Evolutionary conservation across 2,888 invertebrate species (phyloP).

Genomic region (Andrena praecox): DNA sequence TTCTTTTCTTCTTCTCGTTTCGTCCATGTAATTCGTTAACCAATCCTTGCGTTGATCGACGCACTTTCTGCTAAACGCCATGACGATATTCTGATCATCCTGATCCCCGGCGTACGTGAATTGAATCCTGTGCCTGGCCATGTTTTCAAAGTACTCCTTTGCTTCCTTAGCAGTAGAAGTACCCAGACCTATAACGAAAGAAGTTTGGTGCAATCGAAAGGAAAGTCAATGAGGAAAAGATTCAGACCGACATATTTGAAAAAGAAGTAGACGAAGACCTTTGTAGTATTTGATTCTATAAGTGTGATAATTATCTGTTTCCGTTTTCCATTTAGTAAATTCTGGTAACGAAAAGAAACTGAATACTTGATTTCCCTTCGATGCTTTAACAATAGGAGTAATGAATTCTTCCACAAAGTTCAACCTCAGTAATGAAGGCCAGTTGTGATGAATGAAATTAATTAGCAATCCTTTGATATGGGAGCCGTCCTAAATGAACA

Average conservation of each 20-base stretch:
- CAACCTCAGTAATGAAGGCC: conserved; percentile 96
- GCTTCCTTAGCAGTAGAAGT: conserved; percentile 99
- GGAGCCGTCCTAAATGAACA: conserved; percentile 91
- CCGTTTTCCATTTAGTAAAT: conserved; percentile 98
- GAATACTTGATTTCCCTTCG: conserved; percentile 92
- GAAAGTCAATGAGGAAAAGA: background rate
- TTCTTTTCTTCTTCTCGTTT: conserved; percentile 93
- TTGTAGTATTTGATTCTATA: conserved; percentile 99
- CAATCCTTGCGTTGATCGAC: conserved; percentile 98
- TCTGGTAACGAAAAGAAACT: conserved; percentile 99
- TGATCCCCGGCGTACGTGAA: conserved; percentile 94
- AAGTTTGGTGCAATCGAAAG: background rate
- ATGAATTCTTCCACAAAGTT: conserved; percentile 99
- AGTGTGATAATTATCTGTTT: conserved; percentile 95
- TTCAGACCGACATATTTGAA: background rate
- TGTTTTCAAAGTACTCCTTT: conserved; percentile 99
- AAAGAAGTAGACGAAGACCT: conserved; percentile 87
- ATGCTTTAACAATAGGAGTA: conserved; percentile 99
- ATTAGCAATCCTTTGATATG: conserved; percentile 99
- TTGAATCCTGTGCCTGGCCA: conserved; percentile 95
- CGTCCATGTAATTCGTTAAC: conserved; percentile 98
- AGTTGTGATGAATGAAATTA: conserved; percentile 99
- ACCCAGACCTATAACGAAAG: conserved; percentile 92
- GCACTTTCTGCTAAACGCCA: conserved; percentile 98
- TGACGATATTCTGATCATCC: conserved; percentile 96